Base-by-base conservation (phyloP, 2,797 vertebrate genomes). In the Valencia hispanica region DNA sequence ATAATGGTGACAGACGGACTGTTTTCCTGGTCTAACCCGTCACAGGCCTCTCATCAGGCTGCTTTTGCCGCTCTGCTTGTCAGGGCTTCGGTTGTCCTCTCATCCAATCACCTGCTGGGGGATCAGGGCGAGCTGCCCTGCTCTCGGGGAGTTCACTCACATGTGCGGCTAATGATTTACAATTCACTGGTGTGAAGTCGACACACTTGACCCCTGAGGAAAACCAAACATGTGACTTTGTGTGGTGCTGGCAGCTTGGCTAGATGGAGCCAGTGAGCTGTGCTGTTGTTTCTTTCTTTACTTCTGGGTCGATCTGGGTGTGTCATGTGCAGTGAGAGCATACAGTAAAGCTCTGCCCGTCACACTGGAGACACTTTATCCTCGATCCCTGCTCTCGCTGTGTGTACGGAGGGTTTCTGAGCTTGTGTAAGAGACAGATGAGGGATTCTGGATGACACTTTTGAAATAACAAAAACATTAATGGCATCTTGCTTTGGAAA, bases 151-250 rank as follows among this genome's bases (percentile, higher is more conserved):
- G 69, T 66, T 74, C 4, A 4, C 71, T 91, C 89, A 89, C 89
- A 88, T 87, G 90, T 68, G 70, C 18, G 0, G 63, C 59, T 86
- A 89, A 92, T 87, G 85, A 90, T 90, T 90, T 80, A 85, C 88
- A 73, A 80, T 55, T 73, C 53, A 78, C 48, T 50, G 48, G 53
- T 68, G 79, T 57, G 51, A 75, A 32, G 76, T 80, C 65, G 53
- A 68, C 84, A 65, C 80, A 50, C 50, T 41, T 63, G 34, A 75
- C 63, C 79, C 78, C 43, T 11, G 59, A 5, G 79, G 71, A 61
- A 20, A 53, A 70, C 77, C 55, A 47, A 70, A 71, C 41, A n/a
- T 66, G 81, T 25, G 63, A 66, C 75, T 47, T 68, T 57, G 34
- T 50, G 70, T 68, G 72, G 70, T n/a, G 68, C 76, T 72, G 45